Evolutionary conservation across 92 coral and sea anemone species (phyloP), one percentile per base, ranked within the genome.

Genomic region (Hydrozoanthus gracilis): DNA sequence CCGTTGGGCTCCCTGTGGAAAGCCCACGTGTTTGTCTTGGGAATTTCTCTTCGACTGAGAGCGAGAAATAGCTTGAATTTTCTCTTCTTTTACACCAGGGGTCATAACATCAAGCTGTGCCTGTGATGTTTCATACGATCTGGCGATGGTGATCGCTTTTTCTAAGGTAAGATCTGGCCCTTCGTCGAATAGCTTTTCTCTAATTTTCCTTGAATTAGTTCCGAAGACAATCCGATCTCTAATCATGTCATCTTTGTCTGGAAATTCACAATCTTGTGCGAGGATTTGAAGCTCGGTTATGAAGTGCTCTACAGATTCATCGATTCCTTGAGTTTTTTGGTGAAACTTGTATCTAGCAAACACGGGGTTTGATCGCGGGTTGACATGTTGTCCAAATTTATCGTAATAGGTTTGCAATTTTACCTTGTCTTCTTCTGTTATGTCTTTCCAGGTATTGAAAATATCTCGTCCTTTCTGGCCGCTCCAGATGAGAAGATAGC

Each of bases 331-430:
- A 11, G 68, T 73, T 72, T 86, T 39, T 15, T 90, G 72, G 83
- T 89, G 88, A 83, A 92, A 83, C 78, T 90, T 90, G 83, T 90
- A 87, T 73, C 91, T 61, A 47, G 90, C 89, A 75, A 92, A 90
- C 67, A 90, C 88, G 85, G 91, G 90, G 65, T 92, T 92, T 60
- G 88, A 76, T 82, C 78, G 82, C n/a, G 91, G 93, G 52, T 86
- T 88, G 39, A 90, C 87, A 72, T 92, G 92, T 39, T 73, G 70
- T 73, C 58, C 88, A 72, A 92, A 90, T 45, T 82, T 74, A 49
- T 90, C 90, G 66, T 84, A 90, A 79, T 84, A 78, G 4, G 93
- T 90, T 73, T 71, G 49, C 51, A 89, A 77, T 61, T 90, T 92
- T 47, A 64, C 73, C 74, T 90, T 86, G 88, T 82, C 89, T 9